A percentile compares a stretch with the other conserved stretches of the same genome.
Conservation (phyloP, 2,888 invertebrate genomes). For the Eurytoma californica region DNA sequence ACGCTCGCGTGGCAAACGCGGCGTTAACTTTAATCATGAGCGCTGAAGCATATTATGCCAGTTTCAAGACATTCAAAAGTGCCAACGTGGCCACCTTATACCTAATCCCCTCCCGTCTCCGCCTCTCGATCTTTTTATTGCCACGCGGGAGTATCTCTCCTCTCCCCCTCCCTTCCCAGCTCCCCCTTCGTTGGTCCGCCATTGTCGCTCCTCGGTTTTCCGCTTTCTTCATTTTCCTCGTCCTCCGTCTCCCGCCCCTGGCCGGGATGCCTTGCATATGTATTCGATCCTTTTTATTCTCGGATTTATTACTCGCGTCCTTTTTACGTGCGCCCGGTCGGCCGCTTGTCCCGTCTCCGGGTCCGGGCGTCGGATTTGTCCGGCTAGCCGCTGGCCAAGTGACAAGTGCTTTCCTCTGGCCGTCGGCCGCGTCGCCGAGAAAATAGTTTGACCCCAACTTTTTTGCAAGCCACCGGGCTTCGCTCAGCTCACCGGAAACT, state of each 20-base stretch:
- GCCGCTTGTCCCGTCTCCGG: neutral
- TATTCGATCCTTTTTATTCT: conserved; percentile 36
- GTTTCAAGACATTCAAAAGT: conserved; percentile 46
- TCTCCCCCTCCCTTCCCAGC: neutral
- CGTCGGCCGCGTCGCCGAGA: neutral
- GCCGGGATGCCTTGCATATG: conserved; percentile 15
- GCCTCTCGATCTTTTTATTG: conserved; percentile 14
- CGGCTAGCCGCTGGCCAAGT: conserved; percentile 17
- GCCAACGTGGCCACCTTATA: conserved; percentile 28
- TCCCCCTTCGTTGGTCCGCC: neutral
- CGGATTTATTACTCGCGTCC: conserved; percentile 32
- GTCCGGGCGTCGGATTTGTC: neutral
- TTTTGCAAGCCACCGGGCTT: conserved; percentile 6
- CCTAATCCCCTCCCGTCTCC: neutral
- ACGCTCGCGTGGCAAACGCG: conserved; percentile 20
- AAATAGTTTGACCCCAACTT: conserved; percentile 36
- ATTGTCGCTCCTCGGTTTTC: neutral
- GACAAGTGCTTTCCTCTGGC: conserved; percentile 22
- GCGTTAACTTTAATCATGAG: conserved; percentile 52
- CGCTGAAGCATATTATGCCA: conserved; percentile 43
- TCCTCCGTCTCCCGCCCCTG: neutral
- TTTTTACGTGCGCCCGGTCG: neutral
- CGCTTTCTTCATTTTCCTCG: neutral
- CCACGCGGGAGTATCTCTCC: neutral
- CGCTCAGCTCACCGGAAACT: conserved; percentile 32